phyloP scores from a whole-genome alignment of 2,797 vertebrate species.

The Hemibagrus guttatus region DNA sequence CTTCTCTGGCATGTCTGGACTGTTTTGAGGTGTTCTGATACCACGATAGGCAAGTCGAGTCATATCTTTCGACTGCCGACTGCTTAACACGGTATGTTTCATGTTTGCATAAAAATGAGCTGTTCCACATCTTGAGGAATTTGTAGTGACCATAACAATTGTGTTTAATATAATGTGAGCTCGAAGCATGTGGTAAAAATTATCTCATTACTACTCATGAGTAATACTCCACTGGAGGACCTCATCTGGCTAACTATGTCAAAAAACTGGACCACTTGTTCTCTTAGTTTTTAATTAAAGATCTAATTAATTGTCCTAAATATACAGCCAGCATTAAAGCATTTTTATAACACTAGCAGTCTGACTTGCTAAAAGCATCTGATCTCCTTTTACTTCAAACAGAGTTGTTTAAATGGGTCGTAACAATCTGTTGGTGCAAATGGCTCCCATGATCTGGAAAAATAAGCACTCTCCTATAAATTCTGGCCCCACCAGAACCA shows the following conservation, averaged over 20 bases:
- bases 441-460: not conserved
- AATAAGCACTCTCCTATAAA: not conserved
- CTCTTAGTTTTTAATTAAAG: not conserved
- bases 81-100: not conserved
- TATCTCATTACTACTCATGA: not conserved
- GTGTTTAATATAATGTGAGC: not conserved
- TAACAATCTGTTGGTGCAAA: not conserved
- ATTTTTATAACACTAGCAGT: not conserved
- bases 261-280: not conserved
- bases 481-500: not conserved
- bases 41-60: not conserved
- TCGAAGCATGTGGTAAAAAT: constrained; percentile 11
- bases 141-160: not conserved
- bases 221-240: not conserved
- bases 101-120: not conserved
- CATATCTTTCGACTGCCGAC: not conserved
- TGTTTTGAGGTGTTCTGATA: not conserved
- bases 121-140: not conserved
- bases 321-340: not conserved
- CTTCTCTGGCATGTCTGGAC: not conserved
- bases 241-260: not conserved
- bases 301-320: not conserved
- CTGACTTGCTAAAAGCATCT: not conserved
- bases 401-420: not conserved
- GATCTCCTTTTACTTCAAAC: not conserved